Base-by-base conservation (phyloP, 2,113 vertebrate species). In the Tapirus terrestris region DNA sequence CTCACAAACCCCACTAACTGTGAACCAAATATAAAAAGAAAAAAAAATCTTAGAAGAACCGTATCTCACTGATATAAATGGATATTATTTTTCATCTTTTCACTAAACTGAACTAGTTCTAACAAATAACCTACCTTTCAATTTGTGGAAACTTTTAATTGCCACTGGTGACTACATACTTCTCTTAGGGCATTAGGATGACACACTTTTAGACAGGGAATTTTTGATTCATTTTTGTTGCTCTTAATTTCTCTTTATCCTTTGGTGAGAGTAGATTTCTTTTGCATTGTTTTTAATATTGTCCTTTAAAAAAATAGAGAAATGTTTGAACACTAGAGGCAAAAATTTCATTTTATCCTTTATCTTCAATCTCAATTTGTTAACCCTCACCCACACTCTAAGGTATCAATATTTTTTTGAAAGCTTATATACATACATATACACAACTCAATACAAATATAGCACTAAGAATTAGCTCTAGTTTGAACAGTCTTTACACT, bases 1-100 rank as follows among this genome's bases (percentile, higher is more conserved):
- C 31, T 88, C 82, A 72, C 67, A 96, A 95, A 83, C 2, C 68
- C 25, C 3, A 93, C 61, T 72, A 45, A 18, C 20, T 93, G 8
- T 51, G 77, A 97, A 58, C 12, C 18, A 94, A 90, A 67, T 31
- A 86, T 53, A 61, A 83, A 96, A 94, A 88, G 29, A 76, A 89
- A 83, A 27, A 60, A 33, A 48, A 12, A 48, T 27, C 2, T 27
- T 53, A 29, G 31, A 77, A 48, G 18, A 3, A 79, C 10, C 43
- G 16, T 68, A 73, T 48, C 8, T 93, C n/a, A 90, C 21, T 80
- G 25, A 93, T 18, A 60, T 43, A 65, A 80, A 23, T 72, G 0
- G 13, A 53, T 63, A 4, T 45, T 29, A 61, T 29, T 76, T 61
- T 91, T 51, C 60, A 2, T 43, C 31, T 75, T 89, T 68, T 85